These are phyloP conservation scores for Urophycis tenuis DNA, from an alignment of 2,797 vertebrate species.

Conservation along the genomic window DNA sequence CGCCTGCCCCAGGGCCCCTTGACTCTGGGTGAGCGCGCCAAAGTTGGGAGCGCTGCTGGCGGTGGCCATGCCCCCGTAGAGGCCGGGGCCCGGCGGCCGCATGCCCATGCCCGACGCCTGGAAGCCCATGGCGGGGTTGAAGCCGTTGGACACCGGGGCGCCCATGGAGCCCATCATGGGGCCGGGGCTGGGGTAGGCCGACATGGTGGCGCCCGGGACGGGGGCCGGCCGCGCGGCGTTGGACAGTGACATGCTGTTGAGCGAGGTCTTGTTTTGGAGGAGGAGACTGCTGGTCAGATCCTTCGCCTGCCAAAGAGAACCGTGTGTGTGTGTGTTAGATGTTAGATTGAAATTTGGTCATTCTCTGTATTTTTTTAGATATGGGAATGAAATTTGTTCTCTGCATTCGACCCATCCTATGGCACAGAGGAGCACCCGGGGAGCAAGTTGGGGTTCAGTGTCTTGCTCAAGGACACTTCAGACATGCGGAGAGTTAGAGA, in stretches of 20 bases:
- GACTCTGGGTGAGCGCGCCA: constrained; percentile 67
- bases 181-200: constrained; percentile 73
- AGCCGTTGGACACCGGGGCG: constrained; percentile 81
- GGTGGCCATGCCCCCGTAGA: constrained; percentile 75
- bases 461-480: no score
- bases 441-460: no score
- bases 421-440: no score
- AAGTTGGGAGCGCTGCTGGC: constrained; percentile 81
- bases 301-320: constrained; percentile 75
- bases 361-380: no score
- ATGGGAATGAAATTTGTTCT: no score
- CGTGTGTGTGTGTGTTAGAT: not conserved
- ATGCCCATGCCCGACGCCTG: constrained; percentile 77
- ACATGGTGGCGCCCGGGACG: constrained; percentile 56
- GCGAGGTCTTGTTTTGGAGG: constrained; percentile 85
- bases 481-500: no score
- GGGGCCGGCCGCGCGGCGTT: constrained; percentile 65
- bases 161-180: constrained; percentile 66
- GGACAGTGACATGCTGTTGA: constrained; percentile 74
- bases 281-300: constrained; percentile 92
- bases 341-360: no score
- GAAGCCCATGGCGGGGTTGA: constrained; percentile 78
- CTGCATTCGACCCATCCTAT: no score
- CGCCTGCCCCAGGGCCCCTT: constrained; percentile 56
- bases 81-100: constrained; percentile 70